phyloP scores from a whole-genome alignment of 2,113 vertebrate genomes.

The Alouatta palliata region DNA sequence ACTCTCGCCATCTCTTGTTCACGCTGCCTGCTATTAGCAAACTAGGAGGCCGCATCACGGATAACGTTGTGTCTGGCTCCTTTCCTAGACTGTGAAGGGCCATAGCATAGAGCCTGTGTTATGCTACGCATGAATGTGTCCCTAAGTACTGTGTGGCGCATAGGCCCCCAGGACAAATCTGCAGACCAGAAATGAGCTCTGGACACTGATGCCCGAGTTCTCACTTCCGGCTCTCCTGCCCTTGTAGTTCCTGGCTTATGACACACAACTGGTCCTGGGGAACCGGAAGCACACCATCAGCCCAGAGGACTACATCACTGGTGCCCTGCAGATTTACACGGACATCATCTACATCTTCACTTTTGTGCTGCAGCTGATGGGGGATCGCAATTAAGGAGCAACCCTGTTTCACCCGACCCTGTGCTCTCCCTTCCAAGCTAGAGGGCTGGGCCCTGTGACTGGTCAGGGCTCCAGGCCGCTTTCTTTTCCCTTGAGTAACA shows the following conservation, averaged over 20 bases:
- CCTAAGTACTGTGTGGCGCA: not conserved
- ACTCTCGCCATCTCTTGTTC: not conserved
- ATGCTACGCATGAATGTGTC: not conserved
- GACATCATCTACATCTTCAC: slow-evolving; percentile 96
- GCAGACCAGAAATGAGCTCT: not conserved
- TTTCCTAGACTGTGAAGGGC: not conserved
- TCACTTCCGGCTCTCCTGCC: not conserved
- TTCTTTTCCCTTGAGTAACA: slow-evolving; percentile 22
- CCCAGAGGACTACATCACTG: slow-evolving; percentile 95
- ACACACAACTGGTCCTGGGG: slow-evolving; percentile 96
- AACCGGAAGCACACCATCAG: slow-evolving; percentile 92
- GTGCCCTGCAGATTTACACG: slow-evolving; percentile 94
- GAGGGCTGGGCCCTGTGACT: not conserved
- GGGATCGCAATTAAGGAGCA: slow-evolving; percentile 71
- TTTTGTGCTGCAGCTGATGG: slow-evolving; percentile 92
- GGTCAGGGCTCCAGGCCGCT: not conserved
- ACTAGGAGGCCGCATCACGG: not conserved
- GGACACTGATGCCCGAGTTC: not conserved
- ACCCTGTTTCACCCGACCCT: not conserved
- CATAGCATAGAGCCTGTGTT: not conserved
- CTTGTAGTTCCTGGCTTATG: slow-evolving; percentile 93
- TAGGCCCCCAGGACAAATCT: not conserved
- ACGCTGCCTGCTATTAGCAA: not conserved
- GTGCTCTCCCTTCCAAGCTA: not conserved
- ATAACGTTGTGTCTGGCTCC: fast-evolving